A percentile compares a stretch with the other conserved stretches of the same genome.
Conservation (phyloP, 2,888 invertebrate genomes). For the Tetranychus truncatus region DNA sequence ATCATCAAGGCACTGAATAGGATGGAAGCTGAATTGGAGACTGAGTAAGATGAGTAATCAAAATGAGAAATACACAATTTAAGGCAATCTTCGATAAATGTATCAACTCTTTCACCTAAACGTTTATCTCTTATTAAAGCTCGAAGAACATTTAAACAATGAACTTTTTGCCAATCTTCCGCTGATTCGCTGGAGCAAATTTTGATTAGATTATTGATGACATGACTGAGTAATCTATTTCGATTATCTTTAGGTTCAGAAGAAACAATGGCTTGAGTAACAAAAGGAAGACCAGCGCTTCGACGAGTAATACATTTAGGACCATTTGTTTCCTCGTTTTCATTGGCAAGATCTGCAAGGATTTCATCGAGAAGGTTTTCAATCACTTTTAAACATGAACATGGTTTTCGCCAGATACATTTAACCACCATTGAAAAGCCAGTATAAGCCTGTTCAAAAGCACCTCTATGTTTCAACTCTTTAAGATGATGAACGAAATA, state of each 20-base stretch:
- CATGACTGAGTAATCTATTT: neutral
- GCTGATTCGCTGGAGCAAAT: neutral
- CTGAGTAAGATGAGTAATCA: slow-evolving; percentile 46
- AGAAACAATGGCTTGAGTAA: slow-evolving; percentile 46
- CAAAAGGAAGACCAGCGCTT: slow-evolving; percentile 83
- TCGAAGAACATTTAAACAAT: slow-evolving; percentile 68
- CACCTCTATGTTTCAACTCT: slow-evolving; percentile 73
- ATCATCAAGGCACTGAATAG: slow-evolving; percentile 62
- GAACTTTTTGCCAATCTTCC: slow-evolving; percentile 36
- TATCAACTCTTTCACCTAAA: slow-evolving; percentile 50
- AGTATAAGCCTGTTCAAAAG: slow-evolving; percentile 85
- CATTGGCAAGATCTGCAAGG: neutral
- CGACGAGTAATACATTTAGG: slow-evolving; percentile 54
- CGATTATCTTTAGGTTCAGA: slow-evolving; percentile 13
- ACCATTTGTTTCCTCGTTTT: slow-evolving; percentile 31
- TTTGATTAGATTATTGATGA: slow-evolving; percentile 13
- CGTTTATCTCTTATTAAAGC: slow-evolving; percentile 57
- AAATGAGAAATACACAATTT: slow-evolving; percentile 54
- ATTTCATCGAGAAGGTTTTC: neutral
- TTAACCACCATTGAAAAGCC: slow-evolving; percentile 47
- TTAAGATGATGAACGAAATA: slow-evolving; percentile 34
- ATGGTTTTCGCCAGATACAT: neutral
- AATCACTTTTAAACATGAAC: slow-evolving; percentile 5
- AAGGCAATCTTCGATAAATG: slow-evolving; percentile 50
- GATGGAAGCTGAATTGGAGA: slow-evolving; percentile 61